These are phyloP conservation scores for Esox niger DNA, from an alignment of 2,113 vertebrate genomes.

Conservation along the genomic window DNA sequence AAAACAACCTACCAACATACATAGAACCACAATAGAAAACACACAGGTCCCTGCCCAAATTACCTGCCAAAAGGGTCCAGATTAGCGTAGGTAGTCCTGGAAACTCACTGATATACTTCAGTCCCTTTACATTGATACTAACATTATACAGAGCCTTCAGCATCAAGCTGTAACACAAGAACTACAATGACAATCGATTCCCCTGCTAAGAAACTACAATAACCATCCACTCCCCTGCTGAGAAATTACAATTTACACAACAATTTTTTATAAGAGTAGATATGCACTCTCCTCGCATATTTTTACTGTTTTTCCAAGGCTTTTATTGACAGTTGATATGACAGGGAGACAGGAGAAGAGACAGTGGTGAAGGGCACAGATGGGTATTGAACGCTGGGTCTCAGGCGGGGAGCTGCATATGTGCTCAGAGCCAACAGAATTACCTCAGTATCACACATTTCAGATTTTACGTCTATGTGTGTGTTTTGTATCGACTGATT, in stretches of 20 bases:
- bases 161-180: conserved; percentile 78
- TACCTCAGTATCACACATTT: conserved; percentile 88
- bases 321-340: no score
- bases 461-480: conserved; percentile 20
- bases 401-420: no score
- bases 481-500: not conserved
- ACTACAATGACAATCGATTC: not conserved
- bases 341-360: no score
- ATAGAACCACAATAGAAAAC: not conserved
- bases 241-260: not conserved
- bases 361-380: no score
- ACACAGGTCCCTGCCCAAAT: conserved; percentile 14
- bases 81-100: conserved; percentile 79
- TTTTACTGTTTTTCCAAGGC: no score
- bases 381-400: no score
- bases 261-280: no score
- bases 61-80: conserved; percentile 85
- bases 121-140: conserved; percentile 86
- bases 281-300: no score
- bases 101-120: conserved; percentile 83
- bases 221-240: not conserved
- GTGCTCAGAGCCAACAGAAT: no score
- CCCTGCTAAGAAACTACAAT: not conserved
- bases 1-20: no score
- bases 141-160: conserved; percentile 93